Percentiles rank a stretch among this genome's conserved stretches.
phyloP scores from a whole-genome alignment of 2,113 vertebrate species.

The Strix aluco region DNA sequence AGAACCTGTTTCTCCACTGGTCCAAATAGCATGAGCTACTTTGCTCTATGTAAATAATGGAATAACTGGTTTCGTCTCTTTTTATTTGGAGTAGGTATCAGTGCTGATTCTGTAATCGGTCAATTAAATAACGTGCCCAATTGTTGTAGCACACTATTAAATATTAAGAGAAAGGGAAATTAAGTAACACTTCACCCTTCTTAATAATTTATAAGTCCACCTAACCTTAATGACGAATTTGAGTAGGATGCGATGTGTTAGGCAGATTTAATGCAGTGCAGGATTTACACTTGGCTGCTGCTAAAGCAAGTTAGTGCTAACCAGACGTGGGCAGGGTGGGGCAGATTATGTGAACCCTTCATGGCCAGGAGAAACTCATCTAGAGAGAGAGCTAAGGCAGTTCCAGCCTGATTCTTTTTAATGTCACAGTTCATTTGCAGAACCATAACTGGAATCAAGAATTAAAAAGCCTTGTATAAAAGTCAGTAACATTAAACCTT shows the following conservation, averaged over 20 bases:
- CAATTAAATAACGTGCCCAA: constrained; percentile 34
- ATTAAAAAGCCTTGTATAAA: constrained; percentile 88
- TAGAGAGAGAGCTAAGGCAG: constrained; percentile 72
- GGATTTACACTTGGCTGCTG: constrained; percentile 56
- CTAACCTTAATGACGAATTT: constrained; percentile 61
- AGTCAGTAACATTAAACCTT: constrained; percentile 88
- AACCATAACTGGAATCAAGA: constrained; percentile 86
- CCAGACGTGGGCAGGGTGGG: constrained; percentile 61
- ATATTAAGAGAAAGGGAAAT: constrained; percentile 62
- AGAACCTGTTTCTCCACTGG: not conserved
- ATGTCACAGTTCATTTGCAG: constrained; percentile 89
- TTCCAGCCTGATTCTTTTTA: constrained; percentile 84
- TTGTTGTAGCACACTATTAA: constrained; percentile 49
- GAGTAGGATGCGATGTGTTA: constrained; percentile 59
- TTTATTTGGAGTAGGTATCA: not conserved
- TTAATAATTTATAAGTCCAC: constrained; percentile 58
- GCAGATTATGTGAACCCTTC: constrained; percentile 66
- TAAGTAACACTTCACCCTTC: constrained; percentile 61
- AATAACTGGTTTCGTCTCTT: not conserved
- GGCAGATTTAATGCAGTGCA: constrained; percentile 54
- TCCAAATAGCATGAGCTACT: not conserved
- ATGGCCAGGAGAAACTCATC: constrained; percentile 72
- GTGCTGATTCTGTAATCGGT: not conserved
- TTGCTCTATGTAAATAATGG: not conserved
- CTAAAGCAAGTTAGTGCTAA: constrained; percentile 55